Evolutionary conservation across 2,113 vertebrate genomes (phyloP).

Genomic region (Recurvirostra avosetta): DNA sequence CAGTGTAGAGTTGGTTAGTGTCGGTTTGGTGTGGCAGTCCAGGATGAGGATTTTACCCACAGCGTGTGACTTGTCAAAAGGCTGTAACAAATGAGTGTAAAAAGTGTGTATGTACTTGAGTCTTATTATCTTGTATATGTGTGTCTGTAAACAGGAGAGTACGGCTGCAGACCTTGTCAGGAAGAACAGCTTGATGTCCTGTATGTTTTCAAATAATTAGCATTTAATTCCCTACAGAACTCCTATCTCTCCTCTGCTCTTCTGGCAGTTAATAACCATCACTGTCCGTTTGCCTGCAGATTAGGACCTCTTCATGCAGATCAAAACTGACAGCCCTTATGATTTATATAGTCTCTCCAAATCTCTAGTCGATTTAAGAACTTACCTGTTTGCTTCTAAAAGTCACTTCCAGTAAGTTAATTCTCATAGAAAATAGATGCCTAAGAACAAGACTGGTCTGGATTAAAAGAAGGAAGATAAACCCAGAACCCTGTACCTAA

Average conservation of each 20-base stretch:
- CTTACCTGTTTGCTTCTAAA: not conserved
- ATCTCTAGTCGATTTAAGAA: not conserved
- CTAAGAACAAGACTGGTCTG: not conserved
- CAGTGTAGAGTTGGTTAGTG: not conserved
- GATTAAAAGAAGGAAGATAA: not conserved
- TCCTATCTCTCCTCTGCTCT: not conserved
- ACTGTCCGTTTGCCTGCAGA: rapidly evolving
- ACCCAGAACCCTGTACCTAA: not conserved
- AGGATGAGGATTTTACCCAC: not conserved
- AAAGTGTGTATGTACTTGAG: not conserved
- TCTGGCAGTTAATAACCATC: not conserved
- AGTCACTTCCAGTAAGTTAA: not conserved
- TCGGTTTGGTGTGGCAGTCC: not conserved
- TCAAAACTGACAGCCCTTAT: not conserved
- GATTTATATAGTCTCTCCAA: not conserved
- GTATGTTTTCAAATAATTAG: rapidly evolving
- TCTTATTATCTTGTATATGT: rapidly evolving
- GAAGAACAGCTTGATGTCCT: not conserved
- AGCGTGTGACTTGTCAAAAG: not conserved
- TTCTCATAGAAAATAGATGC: not conserved
- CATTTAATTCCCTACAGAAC: not conserved
- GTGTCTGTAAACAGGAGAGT: not conserved
- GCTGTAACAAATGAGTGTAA: not conserved
- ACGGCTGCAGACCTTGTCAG: not conserved
- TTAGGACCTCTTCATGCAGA: not conserved